Evolutionary conservation across 2,888 invertebrate genomes (phyloP), one percentile per base, ranked within the genome.

Genomic region (Brachyopa scutellaris): DNA sequence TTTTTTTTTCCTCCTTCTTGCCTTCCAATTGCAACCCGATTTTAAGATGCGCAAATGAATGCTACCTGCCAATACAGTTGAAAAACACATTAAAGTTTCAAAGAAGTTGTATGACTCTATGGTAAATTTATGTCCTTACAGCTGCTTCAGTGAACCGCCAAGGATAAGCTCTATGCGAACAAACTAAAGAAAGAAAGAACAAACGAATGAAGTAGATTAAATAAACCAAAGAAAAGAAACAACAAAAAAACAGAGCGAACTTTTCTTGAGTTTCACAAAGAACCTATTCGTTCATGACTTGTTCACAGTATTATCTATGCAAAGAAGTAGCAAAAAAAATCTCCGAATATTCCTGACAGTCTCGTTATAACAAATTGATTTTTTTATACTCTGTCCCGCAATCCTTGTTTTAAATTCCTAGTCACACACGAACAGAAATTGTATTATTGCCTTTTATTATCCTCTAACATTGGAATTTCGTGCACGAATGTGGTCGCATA

Each of bases 401-500:
- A 78, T 78, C 78, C 78, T 59, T 66, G 33, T 53, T 78, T 78
- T 78, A 73, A 78, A 78, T 78, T 78, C 78, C 66, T 73, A 59
- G 78, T 73, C 78, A 78, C 78, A 78, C 66, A 73, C 78, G 49
- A 51, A 73, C 55, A 26, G 72, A 73, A 78, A 64, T 66, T 66
- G 66, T 72, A 73, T 78, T 78, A 78, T 78, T 73, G 78, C 73
- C 73, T 73, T 78, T 73, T 78, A 78, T 78, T 78, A 73, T 59
- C 26, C 45, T 59, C 59, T 45, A 45, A 36, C 15, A 73, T 64
- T 31, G 38, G 23, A 66, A 57, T 55, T 66, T 59, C 21, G 36
- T 51, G 40, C 51, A 66, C 42, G 59, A 73, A 73, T 73, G 78
- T 78, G 51, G 21, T 45, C 73, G 78, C 78, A 78, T 78, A 59